Evolutionary conservation across 2,113 vertebrate species (phyloP).

Genomic region (Poecile atricapillus): DNA sequence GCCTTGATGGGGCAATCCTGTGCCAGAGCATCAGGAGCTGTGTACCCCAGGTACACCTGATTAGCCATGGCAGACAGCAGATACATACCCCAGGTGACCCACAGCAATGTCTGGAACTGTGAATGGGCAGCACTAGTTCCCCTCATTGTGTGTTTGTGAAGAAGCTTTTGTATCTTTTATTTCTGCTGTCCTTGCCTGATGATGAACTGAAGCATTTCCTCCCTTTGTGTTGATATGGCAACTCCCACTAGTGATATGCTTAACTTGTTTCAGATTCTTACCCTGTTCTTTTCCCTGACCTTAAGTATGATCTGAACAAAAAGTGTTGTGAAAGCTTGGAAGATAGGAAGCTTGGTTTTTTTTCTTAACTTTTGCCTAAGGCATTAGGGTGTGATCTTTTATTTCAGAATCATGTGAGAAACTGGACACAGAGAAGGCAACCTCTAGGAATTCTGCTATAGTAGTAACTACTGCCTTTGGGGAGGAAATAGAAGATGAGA

Average conservation of each 20-base stretch:
- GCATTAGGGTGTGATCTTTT: neutral
- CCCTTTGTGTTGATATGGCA: fast-evolving
- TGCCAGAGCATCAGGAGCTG: neutral
- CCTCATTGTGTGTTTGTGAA: neutral
- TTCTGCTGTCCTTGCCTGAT: neutral
- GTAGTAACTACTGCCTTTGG: constrained; percentile 6
- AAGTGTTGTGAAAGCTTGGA: neutral
- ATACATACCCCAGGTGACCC: fast-evolving
- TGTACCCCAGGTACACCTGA: neutral
- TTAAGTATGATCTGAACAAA: neutral
- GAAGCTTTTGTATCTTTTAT: neutral
- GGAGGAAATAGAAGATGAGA: constrained; percentile 23
- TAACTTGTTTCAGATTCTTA: neutral
- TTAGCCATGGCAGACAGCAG: neutral
- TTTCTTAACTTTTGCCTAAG: neutral
- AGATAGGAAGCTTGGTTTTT: neutral
- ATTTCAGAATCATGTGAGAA: constrained; percentile 4
- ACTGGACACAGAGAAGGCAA: neutral
- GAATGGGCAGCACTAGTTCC: neutral
- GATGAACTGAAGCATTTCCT: neutral
- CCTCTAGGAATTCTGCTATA: neutral
- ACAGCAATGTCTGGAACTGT: neutral
- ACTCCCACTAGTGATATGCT: neutral
- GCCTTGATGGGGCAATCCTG: neutral
- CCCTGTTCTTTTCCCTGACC: neutral